Evolutionary conservation across 2,113 vertebrate species (phyloP), one percentile per base, ranked within the genome.

Genomic region (Channa argus): DNA sequence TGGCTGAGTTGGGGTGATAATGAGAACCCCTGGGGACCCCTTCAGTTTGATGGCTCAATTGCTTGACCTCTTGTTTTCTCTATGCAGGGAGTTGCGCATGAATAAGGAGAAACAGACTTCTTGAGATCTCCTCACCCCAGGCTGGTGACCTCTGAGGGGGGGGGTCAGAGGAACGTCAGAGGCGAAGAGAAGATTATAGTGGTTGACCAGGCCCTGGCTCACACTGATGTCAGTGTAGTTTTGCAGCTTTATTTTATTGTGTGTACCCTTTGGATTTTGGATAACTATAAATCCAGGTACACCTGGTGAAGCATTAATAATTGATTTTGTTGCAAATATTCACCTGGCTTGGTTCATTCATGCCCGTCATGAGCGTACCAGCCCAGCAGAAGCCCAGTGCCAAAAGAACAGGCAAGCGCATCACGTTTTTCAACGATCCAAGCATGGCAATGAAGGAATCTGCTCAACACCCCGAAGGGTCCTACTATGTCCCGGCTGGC

Each of bases 311-410:
- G 53, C 10, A 9, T 69, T 63, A 8, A 15, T 14, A 50, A 24
- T 66, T 61, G 12, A 56, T 52, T 50, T 47, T 71, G 55, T 68
- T 41, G 77, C 63, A 34, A 34, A 53, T 7, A 24, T 46, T 76
- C 44, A 47, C 50, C 74, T 52, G 51, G 15, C 51, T 71, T 24
- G 46, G 65, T 13, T 59, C 60, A 71, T 93, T 91, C 88, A 94
- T 95, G 93, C 91, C 77, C 94, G 96, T 89, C 95, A 99, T 99
- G 98, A 99, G 96, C 88, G 93, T 98, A 85, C 97, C 97, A 80
- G 94, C 96, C 91, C 97, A 96, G 88, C 96, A 95, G 84, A 98
- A 98, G 93, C 88, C 94, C 87, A 96, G 93, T 91, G 92, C 88
- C 89, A 99, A 97, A 89, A 95, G 97, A 89, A 91, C 95, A 66